Evolutionary conservation across 1,140 invertebrate species (phyloP).

Genomic region (Oncopeltus fasciatus): DNA sequence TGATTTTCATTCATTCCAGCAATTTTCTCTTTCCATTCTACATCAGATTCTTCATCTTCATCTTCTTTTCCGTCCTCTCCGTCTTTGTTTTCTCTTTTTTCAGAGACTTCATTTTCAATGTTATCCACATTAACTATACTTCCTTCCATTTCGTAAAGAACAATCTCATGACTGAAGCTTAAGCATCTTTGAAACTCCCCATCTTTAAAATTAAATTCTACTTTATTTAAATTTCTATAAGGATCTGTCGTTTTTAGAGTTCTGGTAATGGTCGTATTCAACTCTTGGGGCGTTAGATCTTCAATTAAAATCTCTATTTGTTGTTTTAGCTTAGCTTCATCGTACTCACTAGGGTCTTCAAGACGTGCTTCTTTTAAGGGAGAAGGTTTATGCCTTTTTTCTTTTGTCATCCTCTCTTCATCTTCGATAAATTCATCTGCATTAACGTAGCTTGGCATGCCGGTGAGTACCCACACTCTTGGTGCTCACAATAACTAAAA

Average conservation of each 20-base stretch:
- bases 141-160: constrained; percentile 5
- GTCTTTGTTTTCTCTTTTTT: no score
- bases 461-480: no score
- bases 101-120: constrained; percentile 12
- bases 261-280: not conserved
- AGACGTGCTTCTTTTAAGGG: no score
- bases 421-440: no score
- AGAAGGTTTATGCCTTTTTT: no score
- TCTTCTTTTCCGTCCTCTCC: no score
- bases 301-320: not conserved
- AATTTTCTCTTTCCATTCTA: not conserved
- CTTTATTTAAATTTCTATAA: not conserved
- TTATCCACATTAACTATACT: not conserved
- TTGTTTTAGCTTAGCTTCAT: no score
- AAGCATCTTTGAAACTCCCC: not conserved
- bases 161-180: not conserved
- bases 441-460: no score
- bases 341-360: no score
- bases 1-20: not conserved
- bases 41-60: not conserved
- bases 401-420: no score
- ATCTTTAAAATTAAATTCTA: not conserved
- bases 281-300: not conserved
- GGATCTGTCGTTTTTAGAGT: not conserved
- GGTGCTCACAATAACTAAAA: no score